A percentile compares a stretch with the other conserved stretches of the same genome.
Evolutionary conservation across 2,888 invertebrate genomes (phyloP).

Genomic region (Agrilus cyanescens): DNA sequence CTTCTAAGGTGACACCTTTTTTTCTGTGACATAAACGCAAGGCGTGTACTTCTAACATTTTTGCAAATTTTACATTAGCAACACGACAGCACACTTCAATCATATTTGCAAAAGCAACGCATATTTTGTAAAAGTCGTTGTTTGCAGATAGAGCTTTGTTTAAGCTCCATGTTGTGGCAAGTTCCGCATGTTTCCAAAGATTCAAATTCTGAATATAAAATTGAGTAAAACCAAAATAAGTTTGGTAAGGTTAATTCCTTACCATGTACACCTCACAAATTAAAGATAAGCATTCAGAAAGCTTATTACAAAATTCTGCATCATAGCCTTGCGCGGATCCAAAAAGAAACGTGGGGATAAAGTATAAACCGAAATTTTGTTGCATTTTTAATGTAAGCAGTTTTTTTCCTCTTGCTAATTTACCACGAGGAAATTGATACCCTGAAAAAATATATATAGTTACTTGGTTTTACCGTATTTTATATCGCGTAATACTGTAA

Average conservation of each 20-base stretch:
- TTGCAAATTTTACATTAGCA: conserved; percentile 19
- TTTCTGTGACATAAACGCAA: conserved; percentile 33
- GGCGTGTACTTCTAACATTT: conserved; percentile 33
- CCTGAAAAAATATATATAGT: conserved; percentile 13
- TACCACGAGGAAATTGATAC: conserved; percentile 31
- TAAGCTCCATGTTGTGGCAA: conserved; percentile 47
- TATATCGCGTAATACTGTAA: too few species aligned
- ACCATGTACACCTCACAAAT: conserved; percentile 36
- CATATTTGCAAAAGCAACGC: conserved; percentile 43
- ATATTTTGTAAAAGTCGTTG: conserved; percentile 42
- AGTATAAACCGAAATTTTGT: conserved; percentile 27
- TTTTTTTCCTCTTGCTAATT: conserved; percentile 22
- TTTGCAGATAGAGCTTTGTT: conserved; percentile 40
- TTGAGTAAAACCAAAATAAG: neutral
- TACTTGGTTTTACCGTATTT: neutral
- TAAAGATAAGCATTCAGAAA: conserved; percentile 35
- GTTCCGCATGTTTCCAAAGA: conserved; percentile 36
- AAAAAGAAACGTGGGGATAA: conserved; percentile 21
- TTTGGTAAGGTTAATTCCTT: conserved; percentile 8
- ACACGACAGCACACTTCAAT: conserved; percentile 31
- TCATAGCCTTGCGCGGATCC: conserved; percentile 26
- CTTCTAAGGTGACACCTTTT: conserved; percentile 27
- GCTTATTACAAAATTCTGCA: conserved; percentile 35
- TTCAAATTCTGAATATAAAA: conserved; percentile 21
- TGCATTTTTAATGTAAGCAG: conserved; percentile 22